Conservation (phyloP, 2,113 vertebrate genomes). For the Typhlomys cinereus region DNA sequence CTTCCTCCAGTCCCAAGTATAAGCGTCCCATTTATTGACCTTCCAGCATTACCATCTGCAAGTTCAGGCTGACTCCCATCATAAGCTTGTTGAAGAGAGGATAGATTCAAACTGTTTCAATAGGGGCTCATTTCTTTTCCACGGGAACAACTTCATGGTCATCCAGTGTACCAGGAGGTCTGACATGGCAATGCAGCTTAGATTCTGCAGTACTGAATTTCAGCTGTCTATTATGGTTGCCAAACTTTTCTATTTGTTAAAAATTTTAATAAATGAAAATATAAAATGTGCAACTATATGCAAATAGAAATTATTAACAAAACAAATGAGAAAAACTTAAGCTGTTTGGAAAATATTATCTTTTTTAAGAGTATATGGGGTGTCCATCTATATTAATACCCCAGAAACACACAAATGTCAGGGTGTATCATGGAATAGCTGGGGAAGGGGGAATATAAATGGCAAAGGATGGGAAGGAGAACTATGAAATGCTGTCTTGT, state of each 20-base stretch:
- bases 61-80: neutral
- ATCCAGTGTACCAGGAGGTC: neutral
- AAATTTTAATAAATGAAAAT: neutral
- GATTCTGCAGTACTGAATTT: neutral
- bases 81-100: neutral
- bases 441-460: too few species aligned
- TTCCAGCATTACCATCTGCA: neutral
- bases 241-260: neutral
- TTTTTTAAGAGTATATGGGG: too few species aligned
- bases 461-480: too few species aligned
- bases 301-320: neutral
- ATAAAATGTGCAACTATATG: neutral
- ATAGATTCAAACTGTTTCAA: neutral
- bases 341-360: too few species aligned
- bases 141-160: neutral
- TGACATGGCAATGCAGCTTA: neutral
- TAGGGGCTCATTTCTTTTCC: neutral
- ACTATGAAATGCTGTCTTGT: too few species aligned
- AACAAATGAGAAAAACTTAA: neutral
- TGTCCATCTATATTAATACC: too few species aligned
- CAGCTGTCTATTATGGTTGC: neutral
- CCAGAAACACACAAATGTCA: too few species aligned
- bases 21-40: neutral
- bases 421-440: too few species aligned
- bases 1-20: rapidly evolving